These are phyloP conservation scores for Gastrophryne carolinensis DNA, from an alignment of 2,797 vertebrate species.

Conservation along the genomic window DNA sequence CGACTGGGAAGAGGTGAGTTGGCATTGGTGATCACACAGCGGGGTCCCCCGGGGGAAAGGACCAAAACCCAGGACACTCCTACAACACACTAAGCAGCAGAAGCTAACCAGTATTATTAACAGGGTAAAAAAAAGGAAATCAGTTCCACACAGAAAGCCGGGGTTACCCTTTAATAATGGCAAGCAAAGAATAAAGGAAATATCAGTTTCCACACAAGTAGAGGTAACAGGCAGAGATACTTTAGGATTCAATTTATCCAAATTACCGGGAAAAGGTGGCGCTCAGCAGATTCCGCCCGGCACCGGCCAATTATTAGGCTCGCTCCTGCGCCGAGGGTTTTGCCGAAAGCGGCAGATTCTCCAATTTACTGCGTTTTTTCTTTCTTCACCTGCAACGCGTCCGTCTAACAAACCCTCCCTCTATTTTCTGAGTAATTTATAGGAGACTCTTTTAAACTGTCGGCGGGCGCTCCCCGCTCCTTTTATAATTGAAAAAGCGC, in stretches of 20 bases:
- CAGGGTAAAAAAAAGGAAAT: no score
- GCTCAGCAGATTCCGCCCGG: background rate
- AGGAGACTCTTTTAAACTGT: constrained; percentile 8
- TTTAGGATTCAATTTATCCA: background rate
- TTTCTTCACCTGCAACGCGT: background rate
- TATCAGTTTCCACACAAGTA: no score
- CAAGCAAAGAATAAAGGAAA: no score
- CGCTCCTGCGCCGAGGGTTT: background rate
- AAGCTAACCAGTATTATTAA: no score
- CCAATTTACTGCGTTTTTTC: background rate
- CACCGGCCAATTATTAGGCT: background rate
- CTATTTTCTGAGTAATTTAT: constrained; percentile 7
- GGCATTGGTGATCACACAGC: no score
- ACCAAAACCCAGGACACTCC: no score
- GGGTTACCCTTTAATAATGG: no score
- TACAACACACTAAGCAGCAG: no score
- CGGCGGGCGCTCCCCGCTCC: background rate
- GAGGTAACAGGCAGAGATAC: no score
- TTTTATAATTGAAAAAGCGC: constrained; percentile 35
- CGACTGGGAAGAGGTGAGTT: no score
- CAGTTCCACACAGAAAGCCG: no score
- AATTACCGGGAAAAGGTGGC: background rate
- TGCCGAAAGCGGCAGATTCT: background rate
- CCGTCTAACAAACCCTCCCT: constrained; percentile 25
- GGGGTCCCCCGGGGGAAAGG: no score